Conservation (phyloP, 2,888 invertebrate genomes). For the Oscheius sp. region DNA sequence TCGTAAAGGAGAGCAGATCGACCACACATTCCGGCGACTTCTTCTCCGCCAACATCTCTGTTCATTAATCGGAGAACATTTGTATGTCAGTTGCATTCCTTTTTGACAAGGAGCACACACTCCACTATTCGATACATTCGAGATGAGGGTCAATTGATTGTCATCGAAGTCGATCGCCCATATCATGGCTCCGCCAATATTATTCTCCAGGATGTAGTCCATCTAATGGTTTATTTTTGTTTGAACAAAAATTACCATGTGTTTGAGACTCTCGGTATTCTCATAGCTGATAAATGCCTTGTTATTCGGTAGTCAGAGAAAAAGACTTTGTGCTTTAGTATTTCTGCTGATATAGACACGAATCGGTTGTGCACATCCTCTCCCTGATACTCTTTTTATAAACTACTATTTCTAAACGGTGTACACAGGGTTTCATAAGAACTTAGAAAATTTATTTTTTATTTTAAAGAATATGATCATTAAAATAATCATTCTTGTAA, state of each 20-base stretch:
- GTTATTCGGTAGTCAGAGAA: conserved; percentile 56
- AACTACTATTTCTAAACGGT: too few species aligned
- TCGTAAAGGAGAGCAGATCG: conserved; percentile 67
- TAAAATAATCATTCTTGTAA: too few species aligned
- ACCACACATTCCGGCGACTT: conserved; percentile 68
- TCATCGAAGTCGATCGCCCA: conserved; percentile 70
- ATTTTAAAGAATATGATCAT: too few species aligned
- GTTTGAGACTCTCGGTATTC: conserved; percentile 58
- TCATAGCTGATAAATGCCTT: conserved; percentile 64
- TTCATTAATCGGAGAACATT: conserved; percentile 63
- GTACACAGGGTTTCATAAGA: too few species aligned
- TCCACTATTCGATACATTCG: conserved; percentile 36
- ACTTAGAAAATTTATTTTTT: too few species aligned
- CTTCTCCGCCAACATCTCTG: conserved; percentile 70
- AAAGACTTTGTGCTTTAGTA: conserved; percentile 49
- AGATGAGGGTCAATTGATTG: conserved; percentile 60
- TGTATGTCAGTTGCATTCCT: conserved; percentile 43
- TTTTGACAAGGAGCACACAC: background rate
- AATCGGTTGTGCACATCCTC: too few species aligned
- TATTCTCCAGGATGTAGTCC: conserved; percentile 57
- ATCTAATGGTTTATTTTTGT: too few species aligned
- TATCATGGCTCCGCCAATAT: conserved; percentile 68
- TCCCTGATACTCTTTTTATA: too few species aligned
- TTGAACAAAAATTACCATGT: conserved; percentile 59
- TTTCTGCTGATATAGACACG: too few species aligned